Conservation (phyloP, 2,113 vertebrate genomes). For the Neotoma lepida region DNA sequence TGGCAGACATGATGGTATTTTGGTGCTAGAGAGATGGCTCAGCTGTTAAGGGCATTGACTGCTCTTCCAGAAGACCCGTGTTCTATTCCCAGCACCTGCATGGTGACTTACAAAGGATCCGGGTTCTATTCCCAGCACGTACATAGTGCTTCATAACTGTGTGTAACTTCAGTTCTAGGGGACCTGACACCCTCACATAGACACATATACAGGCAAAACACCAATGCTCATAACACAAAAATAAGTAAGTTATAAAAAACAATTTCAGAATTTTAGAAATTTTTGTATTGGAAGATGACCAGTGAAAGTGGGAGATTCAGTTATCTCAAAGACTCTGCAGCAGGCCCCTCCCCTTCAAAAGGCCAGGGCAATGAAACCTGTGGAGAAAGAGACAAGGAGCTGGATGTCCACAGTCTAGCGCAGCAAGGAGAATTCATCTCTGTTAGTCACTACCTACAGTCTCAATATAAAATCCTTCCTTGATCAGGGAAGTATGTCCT, state of each 20-base stretch:
- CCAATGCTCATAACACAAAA: neutral
- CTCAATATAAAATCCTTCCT: neutral
- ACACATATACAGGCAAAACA: neutral
- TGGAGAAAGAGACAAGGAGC: neutral
- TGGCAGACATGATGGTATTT: neutral
- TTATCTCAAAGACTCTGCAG: neutral
- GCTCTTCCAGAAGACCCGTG: neutral
- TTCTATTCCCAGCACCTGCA: neutral
- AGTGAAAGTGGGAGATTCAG: neutral
- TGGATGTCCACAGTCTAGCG: neutral
- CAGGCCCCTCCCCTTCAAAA: neutral
- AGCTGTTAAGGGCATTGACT: neutral
- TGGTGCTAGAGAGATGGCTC: neutral
- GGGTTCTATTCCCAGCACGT: neutral
- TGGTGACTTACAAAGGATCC: neutral
- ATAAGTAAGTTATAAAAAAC: neutral
- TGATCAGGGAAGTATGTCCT: neutral
- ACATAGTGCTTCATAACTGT: neutral
- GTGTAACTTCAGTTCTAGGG: neutral
- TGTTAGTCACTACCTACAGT: neutral
- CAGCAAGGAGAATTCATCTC: neutral
- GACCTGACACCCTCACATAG: neutral
- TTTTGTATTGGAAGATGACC: neutral
- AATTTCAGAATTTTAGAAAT: neutral
- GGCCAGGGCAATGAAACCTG: neutral